These are phyloP conservation scores for Cistogaster globosa DNA, from an alignment of 2,888 invertebrate genomes.

Conservation along the genomic window DNA sequence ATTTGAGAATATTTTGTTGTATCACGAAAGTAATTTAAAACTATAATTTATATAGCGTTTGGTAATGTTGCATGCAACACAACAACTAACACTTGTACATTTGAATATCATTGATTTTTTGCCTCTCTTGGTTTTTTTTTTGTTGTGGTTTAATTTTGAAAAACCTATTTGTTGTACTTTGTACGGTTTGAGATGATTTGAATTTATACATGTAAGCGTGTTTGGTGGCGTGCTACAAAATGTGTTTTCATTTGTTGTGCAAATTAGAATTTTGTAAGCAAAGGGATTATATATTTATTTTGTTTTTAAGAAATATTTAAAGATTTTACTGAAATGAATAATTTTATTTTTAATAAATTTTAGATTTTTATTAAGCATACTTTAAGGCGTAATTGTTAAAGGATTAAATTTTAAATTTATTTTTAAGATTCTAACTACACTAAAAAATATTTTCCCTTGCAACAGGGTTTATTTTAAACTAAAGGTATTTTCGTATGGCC, in stretches of 20 bases:
- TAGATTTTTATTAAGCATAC: no score
- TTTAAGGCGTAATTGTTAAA: no score
- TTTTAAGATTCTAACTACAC: no score
- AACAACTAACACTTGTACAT: slow-evolving; percentile 16
- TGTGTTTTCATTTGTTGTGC: slow-evolving; percentile 49
- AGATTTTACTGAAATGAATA: not conserved
- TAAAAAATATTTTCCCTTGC: no score
- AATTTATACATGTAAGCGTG: slow-evolving; percentile 46
- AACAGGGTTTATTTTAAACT: no score
- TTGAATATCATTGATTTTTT: slow-evolving; percentile 3
- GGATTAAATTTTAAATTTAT: no score
- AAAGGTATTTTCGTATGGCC: no score
- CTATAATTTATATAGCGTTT: slow-evolving; percentile 57
- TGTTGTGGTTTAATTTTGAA: slow-evolving; percentile 42
- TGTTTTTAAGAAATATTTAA: not conserved
- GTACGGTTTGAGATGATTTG: slow-evolving; percentile 49
- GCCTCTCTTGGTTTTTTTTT: not conserved
- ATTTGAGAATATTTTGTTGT: slow-evolving; percentile 55
- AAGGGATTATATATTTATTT: slow-evolving; percentile 2
- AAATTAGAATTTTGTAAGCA: slow-evolving; percentile 47
- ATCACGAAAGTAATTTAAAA: slow-evolving; percentile 69
- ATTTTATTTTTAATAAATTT: no score
- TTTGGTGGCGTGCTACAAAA: slow-evolving; percentile 28
- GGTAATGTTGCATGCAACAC: slow-evolving; percentile 65
- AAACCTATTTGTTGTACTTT: slow-evolving; percentile 58